Base-by-base conservation (phyloP, 2,113 vertebrate species). In the Halichoerus grypus region DNA sequence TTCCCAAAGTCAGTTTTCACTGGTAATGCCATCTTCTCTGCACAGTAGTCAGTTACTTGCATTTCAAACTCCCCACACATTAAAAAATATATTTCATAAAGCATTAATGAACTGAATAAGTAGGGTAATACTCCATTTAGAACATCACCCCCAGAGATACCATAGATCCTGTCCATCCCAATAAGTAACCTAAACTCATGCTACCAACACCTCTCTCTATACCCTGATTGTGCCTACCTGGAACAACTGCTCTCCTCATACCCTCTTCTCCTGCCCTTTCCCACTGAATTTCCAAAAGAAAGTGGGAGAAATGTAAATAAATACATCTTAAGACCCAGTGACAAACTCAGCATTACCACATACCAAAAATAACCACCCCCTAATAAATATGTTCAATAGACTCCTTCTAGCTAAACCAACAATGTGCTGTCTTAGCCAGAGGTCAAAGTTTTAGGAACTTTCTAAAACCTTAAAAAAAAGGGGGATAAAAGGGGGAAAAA, bases 1-100 rank as follows among this genome's bases (percentile, higher is more conserved):
- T 90, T 85, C 71, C 95, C 77, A 93, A 90, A 98, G 87, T 79
- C 79, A 97, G 93, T 93, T 97, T 94, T 89, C 42, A 87, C 1
- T 53, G n/a, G 33, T 36, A 94, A 91, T 80, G 31, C 26, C 24
- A 87, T 65, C 74, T 90, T 87, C 26, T 76, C 39, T 46, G 22
- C 72, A 39, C 67, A 59, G 71, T 4, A 16, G 49, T 95, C 36
- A 82, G 39, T 85, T 39, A 94, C 4, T 94, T 97, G 63, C 14
- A 95, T 88, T 91, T 95, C 69, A 93, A 91, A 71, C 2, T 61
- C 61, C 26, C 19, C 86, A 91, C n/a, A 84, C 26, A 77, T 86
- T 77, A 91, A 77, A 85, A 93, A 89, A 65, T 15, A 14, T 33
- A 65, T 57, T 88, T 96, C 57, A 61, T 67, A 88, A 92, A 93